phyloP scores from a whole-genome alignment of 2,113 vertebrate genomes.

The Amblyornis subalaris region DNA sequence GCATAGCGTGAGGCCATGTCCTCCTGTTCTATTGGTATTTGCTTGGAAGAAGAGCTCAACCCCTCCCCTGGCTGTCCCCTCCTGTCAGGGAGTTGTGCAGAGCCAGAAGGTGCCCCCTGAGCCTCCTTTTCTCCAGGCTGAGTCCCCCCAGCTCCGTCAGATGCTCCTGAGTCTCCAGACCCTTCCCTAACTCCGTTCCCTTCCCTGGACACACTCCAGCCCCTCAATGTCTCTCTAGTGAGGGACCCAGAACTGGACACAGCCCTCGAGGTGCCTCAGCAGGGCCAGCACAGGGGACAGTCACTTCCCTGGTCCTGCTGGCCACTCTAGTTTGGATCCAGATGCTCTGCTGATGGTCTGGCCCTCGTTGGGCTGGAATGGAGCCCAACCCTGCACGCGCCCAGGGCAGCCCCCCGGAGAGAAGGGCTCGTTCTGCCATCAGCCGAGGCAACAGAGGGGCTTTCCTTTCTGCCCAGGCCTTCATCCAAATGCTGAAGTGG shows the following conservation, averaged over 20 bases:
- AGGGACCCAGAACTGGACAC: not conserved
- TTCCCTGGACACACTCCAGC: not conserved
- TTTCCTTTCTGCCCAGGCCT: slow-evolving; percentile 17
- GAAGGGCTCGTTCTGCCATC: not conserved
- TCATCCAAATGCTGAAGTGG: not conserved
- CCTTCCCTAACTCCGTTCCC: not conserved
- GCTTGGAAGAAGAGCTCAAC: fast-evolving
- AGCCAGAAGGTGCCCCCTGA: not conserved
- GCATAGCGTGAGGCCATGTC: not conserved
- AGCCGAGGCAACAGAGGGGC: not conserved
- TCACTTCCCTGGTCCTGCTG: not conserved
- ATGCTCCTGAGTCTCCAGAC: fast-evolving
- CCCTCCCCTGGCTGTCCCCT: fast-evolving
- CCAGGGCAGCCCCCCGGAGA: not conserved
- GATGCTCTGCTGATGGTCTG: not conserved
- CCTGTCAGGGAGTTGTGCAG: not conserved
- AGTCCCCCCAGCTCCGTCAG: not conserved
- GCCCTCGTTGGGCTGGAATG: fast-evolving
- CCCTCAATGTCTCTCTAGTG: fast-evolving
- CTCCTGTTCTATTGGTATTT: not conserved
- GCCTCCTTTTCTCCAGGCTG: not conserved
- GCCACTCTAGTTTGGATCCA: not conserved
- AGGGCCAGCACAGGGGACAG: not conserved
- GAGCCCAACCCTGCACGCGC: fast-evolving
- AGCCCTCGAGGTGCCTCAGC: not conserved